A percentile compares a stretch with the other conserved stretches of the same genome.
Evolutionary conservation across 2,888 invertebrate genomes (phyloP).

Genomic region (Spisula solida): DNA sequence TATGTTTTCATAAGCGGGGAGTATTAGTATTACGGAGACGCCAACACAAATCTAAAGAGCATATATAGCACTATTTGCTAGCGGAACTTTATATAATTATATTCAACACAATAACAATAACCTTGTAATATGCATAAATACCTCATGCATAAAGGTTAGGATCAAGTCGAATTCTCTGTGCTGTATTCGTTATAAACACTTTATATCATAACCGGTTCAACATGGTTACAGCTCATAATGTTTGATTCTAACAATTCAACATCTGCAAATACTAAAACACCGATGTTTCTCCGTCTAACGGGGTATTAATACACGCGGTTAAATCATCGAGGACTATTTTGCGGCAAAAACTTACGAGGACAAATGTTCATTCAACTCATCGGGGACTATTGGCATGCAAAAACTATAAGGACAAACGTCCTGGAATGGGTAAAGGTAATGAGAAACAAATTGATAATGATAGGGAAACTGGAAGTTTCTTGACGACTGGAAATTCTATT

Average conservation of each 20-base stretch:
- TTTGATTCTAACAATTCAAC: not conserved
- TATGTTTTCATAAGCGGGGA: too few species aligned
- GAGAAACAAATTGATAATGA: slow-evolving; percentile 21
- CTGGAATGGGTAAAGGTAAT: not conserved
- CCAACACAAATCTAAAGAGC: too few species aligned
- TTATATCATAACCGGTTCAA: not conserved
- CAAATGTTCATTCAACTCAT: not conserved
- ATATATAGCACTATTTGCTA: too few species aligned
- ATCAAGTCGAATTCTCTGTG: too few species aligned
- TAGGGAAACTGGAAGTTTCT: not conserved
- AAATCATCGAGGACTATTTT: slow-evolving; percentile 7
- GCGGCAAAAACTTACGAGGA: not conserved
- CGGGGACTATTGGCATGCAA: slow-evolving; percentile 13
- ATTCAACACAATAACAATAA: too few species aligned
- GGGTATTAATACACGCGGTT: not conserved
- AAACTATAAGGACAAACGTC: not conserved
- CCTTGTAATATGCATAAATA: too few species aligned
- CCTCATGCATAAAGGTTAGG: too few species aligned
- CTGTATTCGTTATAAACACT: not conserved
- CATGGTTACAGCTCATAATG: not conserved
- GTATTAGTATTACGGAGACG: too few species aligned
- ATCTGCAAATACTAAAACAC: not conserved
- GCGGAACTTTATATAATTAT: too few species aligned
- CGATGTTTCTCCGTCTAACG: not conserved
- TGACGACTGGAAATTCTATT: slow-evolving; percentile 18